A percentile compares a stretch with the other conserved stretches of the same genome.
phyloP scores from a whole-genome alignment of 2,797 vertebrate species.

The Setipinna tenuifilis region DNA sequence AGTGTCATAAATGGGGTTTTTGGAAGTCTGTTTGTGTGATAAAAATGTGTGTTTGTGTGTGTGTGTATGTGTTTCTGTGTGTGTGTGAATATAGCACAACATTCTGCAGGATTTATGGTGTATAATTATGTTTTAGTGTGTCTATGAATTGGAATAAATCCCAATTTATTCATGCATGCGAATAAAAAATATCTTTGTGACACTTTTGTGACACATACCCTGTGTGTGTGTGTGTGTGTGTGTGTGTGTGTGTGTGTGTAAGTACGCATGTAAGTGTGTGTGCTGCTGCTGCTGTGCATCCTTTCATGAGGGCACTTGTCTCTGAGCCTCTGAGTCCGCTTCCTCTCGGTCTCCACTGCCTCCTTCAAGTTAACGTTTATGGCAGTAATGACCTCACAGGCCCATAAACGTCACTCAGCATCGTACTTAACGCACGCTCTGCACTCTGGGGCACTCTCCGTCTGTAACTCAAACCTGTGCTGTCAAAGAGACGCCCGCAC shows the following conservation, averaged over 20 bases:
- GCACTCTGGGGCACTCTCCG: conserved; percentile 15
- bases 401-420: conserved; percentile 38
- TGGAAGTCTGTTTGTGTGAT: conserved; percentile 18
- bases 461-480: conserved; percentile 4
- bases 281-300: background rate
- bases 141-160: background rate
- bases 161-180: background rate
- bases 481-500: conserved; percentile 11
- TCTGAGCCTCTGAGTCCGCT: conserved; percentile 22
- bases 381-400: conserved; percentile 45
- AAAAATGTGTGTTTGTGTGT: conserved; percentile 34
- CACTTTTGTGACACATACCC: background rate
- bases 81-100: background rate
- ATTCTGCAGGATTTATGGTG: background rate
- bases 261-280: background rate
- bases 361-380: conserved; percentile 41
- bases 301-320: background rate
- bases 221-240: background rate
- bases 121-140: background rate
- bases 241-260: background rate
- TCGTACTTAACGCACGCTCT: conserved; percentile 24
- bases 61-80: conserved; percentile 21
- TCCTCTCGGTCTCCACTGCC: conserved; percentile 20
- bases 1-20: conserved; percentile 32
- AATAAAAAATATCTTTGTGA: background rate